phyloP scores from a whole-genome alignment of 2,888 invertebrate genomes.

The Agonopterix heracliana region DNA sequence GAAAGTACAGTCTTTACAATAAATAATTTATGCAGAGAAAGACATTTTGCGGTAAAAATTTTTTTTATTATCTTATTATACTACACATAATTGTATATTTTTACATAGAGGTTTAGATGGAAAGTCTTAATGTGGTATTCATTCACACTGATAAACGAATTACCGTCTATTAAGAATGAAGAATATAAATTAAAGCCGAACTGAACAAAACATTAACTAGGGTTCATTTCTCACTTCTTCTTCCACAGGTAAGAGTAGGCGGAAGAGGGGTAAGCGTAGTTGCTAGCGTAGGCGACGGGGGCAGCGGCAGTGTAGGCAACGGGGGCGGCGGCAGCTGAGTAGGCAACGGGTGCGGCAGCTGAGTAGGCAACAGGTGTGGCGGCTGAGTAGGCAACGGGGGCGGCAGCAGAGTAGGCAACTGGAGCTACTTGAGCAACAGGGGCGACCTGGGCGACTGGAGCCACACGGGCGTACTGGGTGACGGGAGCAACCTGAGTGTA shows the following conservation, averaged over 20 bases:
- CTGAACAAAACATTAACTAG: background rate
- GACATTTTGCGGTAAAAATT: background rate
- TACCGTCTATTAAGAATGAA: background rate
- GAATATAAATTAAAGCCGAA: background rate
- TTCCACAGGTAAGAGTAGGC: slow-evolving; percentile 9
- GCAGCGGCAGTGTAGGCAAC: background rate
- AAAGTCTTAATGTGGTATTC: background rate
- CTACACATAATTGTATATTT: slow-evolving; percentile 5
- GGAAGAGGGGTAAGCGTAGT: slow-evolving; percentile 5
- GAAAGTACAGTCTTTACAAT: slow-evolving; percentile 10
- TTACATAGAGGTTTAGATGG: background rate
- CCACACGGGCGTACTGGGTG: slow-evolving; percentile 16
- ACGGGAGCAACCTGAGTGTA: slow-evolving; percentile 9
- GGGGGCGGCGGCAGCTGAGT: background rate
- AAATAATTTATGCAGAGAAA: slow-evolving; percentile 3
- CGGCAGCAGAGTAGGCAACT: slow-evolving; percentile 13
- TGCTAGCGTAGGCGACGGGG: background rate
- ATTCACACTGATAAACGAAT: slow-evolving; percentile 4
- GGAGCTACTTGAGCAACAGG: slow-evolving; percentile 21
- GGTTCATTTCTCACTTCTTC: slow-evolving; percentile 9
- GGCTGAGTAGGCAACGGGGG: slow-evolving; percentile 14
- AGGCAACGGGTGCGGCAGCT: background rate
- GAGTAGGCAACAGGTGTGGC: background rate
- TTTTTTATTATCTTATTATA: slow-evolving; percentile 3
- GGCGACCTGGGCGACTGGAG: slow-evolving; percentile 11